Evolutionary conservation across 1,140 invertebrate genomes (phyloP).

Genomic region (Drosophila elegans): DNA sequence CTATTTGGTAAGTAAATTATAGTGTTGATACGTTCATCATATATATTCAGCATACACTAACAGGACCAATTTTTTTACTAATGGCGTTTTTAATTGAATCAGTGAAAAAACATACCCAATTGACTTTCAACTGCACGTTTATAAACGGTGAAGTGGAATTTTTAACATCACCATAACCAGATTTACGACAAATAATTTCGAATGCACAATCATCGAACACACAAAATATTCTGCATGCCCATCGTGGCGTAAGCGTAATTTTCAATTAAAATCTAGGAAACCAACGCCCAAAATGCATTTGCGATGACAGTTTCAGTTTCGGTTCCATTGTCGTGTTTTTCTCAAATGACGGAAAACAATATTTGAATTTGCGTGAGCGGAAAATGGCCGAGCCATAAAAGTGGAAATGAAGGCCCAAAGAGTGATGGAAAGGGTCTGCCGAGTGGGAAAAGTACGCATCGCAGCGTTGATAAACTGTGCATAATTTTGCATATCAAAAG

Average conservation of each 20-base stretch:
- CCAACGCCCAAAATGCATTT: constrained; percentile 47
- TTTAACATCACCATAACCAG: constrained; percentile 11
- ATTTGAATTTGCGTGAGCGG: constrained; percentile 46
- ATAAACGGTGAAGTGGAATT: constrained; percentile 1
- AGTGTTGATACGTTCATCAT: background rate
- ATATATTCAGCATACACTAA: background rate
- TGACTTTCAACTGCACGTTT: background rate
- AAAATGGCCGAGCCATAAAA: constrained; percentile 40
- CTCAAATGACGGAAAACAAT: constrained; percentile 52
- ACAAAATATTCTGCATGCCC: constrained; percentile 8
- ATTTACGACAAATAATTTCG: constrained; percentile 19
- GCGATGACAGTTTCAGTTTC: constrained; percentile 35
- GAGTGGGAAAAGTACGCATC: constrained; percentile 42
- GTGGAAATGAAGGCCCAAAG: constrained; percentile 17
- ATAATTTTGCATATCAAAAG: constrained; percentile 81
- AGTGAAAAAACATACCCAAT: background rate
- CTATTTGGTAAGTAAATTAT: background rate
- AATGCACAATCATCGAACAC: constrained; percentile 5
- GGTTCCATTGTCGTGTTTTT: constrained; percentile 41
- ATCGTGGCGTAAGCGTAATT: constrained; percentile 53
- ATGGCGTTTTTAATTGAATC: constrained; percentile 3
- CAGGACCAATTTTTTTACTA: background rate
- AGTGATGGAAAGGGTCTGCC: background rate
- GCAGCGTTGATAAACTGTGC: constrained; percentile 75
- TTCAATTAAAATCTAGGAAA: constrained; percentile 59